Evolutionary conservation across 2,113 vertebrate genomes (phyloP), one percentile per base, ranked within the genome.

Genomic region (Cinclus cinclus): DNA sequence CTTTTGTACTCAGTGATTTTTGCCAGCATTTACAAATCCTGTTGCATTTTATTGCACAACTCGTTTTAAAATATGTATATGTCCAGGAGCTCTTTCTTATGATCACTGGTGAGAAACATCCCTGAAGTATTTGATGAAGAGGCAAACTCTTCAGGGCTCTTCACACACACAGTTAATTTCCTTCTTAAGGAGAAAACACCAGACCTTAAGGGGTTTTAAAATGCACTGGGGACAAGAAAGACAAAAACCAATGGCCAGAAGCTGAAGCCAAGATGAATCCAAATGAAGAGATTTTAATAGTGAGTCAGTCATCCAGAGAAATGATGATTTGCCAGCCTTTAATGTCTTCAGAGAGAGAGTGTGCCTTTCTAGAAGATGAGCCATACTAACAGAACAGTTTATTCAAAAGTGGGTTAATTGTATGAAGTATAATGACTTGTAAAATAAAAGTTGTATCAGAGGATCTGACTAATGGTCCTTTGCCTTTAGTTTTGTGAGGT

Each of bases 251-350:
- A 41, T 67, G 64, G 31, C 71, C 60, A 62, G 88, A 85, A 93
- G 67, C 94, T 9, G 67, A 91, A 96, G 87, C 92, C 83, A 96
- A 92, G 79, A 92, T 15, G 83, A 95, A 95, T 95, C 90, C 83
- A 92, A 96, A 97, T 97, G 85, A 96, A 89, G 74, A 73, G 55
- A 86, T 90, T 93, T 90, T 93, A 93, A 95, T 91, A 96, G 92
- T 52, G 85, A 96, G 41, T 76, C 92, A 94, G 85, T 94, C 95
- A 96, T 90, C 92, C 94, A 96, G 55, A 90, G 79, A 95, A 95
- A 94, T 60, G 64, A 86, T 0, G 1, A 71, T 93, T 93, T 95
- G 82, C 87, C 90, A 96, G 2, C 75, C 81, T 69, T n/a, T 68
- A 58, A 50, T 90, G 68, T 83, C 71, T 86, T 92, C 89, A 94